Evolutionary conservation across 2,888 invertebrate genomes (phyloP), one percentile per base, ranked within the genome.

Genomic region (Pyrochroa serraticornis): DNA sequence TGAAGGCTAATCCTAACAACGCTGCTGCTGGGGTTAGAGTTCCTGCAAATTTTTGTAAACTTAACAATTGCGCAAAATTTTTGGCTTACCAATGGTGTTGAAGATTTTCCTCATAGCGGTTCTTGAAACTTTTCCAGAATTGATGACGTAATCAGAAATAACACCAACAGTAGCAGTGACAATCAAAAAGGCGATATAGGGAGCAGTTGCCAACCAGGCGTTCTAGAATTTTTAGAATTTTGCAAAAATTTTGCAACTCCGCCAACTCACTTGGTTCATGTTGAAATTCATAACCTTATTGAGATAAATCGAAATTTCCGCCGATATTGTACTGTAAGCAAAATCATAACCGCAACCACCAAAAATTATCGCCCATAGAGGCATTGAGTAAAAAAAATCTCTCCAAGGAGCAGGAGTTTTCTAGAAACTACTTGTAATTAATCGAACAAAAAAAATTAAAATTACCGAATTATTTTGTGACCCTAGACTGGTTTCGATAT

Each of bases 261-360:
- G n/a, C 36, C 30, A 8, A 14, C 10, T 79, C 74, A 90, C 90
- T 62, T 84, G 79, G 74, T 87, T 85, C 35, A 92, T 88, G 49
- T 92, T 82, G 66, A 87, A 89, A 46, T 83, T 80, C 0, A 92
- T 81, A 5, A 91, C 86, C 39, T 85, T 83, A 66, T 85, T 85
- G 85, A 93, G 87, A 73, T 91, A 93, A 0, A 87, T 85, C 0
- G 93, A 93, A 71, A 91, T 87, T 75, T 92, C 88, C 0, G 92
- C 91, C 0, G 92, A 81, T 10, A 93, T 79, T 30, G 91, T 91
- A 87, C 91, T 91, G 79, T 90, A 92, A 30, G 92, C 92, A 84
- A 92, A 88, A 69, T 85, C 86, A 67, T 92, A 90, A 0, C 88
- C 86, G 61, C 87, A 85, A 72, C 92, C 58, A 7, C 45, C 57